Percentiles rank a stretch among this genome's conserved stretches.
phyloP scores from a whole-genome alignment of 2,797 vertebrate genomes.

The Myotis findleyi region DNA sequence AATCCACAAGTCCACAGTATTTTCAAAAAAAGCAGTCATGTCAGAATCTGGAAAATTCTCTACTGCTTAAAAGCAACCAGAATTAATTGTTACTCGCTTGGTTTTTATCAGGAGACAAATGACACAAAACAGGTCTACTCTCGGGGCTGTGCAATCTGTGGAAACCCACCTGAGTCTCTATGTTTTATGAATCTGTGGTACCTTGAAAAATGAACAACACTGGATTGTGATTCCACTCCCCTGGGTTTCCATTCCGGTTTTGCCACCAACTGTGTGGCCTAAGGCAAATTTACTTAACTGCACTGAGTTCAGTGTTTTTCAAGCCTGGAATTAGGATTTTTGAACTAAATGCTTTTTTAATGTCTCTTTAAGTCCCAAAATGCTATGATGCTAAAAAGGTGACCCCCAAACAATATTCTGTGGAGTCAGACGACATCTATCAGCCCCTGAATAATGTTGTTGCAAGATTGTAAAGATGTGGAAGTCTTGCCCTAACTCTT shows the following conservation, averaged over 20 bases:
- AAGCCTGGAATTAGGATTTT: constrained; percentile 54
- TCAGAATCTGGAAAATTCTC: background rate
- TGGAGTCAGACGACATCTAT: background rate
- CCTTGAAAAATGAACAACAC: constrained; percentile 40
- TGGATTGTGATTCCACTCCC: background rate
- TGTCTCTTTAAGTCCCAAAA: constrained; percentile 40
- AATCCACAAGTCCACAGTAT: background rate
- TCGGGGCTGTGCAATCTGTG: background rate
- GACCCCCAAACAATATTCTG: background rate
- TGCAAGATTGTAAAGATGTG: background rate
- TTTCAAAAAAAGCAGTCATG: constrained; percentile 42
- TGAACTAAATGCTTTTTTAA: constrained; percentile 47
- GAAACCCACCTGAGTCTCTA: background rate
- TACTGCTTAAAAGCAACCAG: background rate
- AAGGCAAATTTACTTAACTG: background rate
- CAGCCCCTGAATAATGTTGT: background rate
- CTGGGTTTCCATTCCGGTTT: constrained; percentile 49
- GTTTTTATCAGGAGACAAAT: constrained; percentile 20
- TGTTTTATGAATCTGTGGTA: background rate
- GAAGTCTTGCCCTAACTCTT: constrained; percentile 1
- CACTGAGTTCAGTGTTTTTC: constrained; percentile 36
- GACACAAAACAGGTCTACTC: background rate
- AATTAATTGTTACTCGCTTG: background rate
- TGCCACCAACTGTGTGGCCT: background rate
- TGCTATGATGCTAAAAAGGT: constrained; percentile 17